These are phyloP conservation scores for Monoplex corrugatus DNA, from an alignment of 2,888 invertebrate species.

Conservation along the genomic window DNA sequence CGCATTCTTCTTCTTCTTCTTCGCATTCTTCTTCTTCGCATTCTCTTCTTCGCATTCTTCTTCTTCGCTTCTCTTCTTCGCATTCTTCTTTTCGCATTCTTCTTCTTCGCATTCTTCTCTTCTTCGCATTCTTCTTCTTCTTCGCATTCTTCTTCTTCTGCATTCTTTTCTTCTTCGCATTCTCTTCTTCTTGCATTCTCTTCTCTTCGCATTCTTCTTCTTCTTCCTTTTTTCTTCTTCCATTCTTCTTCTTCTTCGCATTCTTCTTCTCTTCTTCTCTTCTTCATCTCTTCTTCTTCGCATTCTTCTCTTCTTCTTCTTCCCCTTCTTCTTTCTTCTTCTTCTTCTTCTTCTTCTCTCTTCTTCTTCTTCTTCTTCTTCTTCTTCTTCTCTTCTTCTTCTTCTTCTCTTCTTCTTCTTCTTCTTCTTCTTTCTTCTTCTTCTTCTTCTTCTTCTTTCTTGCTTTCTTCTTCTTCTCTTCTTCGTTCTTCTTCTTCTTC, in stretches of 20 bases:
- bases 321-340: neutral
- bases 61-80: neutral
- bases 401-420: neutral
- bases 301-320: neutral
- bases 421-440: neutral
- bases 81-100: no score
- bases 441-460: no score
- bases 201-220: neutral
- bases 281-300: neutral
- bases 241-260: no score
- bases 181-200: neutral
- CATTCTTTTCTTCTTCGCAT: neutral
- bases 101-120: neutral
- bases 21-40: no score
- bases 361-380: constrained; percentile 2
- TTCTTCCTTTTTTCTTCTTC: neutral
- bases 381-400: constrained; percentile 31
- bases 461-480: no score
- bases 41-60: neutral
- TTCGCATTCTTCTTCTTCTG: neutral
- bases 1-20: no score
- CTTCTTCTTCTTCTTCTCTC: neutral
- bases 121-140: neutral
- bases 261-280: neutral
- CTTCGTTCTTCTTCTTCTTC: no score